phyloP scores from a whole-genome alignment of 2,113 vertebrate species.

The Natator depressus region DNA sequence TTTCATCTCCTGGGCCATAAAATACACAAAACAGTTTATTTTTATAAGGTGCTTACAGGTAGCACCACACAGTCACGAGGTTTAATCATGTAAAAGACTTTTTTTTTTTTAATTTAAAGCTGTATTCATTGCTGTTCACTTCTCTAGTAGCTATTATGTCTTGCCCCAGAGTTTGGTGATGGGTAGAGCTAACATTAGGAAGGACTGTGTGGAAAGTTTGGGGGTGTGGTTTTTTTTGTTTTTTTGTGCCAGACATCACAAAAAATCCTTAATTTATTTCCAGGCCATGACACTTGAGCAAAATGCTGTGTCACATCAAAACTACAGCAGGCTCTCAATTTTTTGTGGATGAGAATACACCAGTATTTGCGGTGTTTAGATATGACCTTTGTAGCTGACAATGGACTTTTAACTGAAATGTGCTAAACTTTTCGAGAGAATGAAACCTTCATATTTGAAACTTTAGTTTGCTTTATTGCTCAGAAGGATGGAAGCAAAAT shows the following conservation, averaged over 20 bases:
- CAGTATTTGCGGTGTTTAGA: background rate
- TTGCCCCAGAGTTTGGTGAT: background rate
- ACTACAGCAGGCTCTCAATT: background rate
- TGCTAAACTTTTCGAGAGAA: background rate
- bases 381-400: background rate
- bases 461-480: background rate
- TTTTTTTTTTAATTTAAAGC: background rate
- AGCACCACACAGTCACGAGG: background rate
- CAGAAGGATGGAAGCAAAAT: background rate
- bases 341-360: background rate
- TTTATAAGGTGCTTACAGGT: background rate
- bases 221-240: too few species aligned
- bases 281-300: background rate
- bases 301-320: background rate
- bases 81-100: background rate
- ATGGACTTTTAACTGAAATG: background rate
- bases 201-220: background rate
- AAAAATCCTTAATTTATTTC: background rate
- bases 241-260: background rate
- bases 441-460: background rate
- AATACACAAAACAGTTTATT: background rate
- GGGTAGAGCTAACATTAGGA: background rate
- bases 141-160: background rate
- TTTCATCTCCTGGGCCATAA: background rate
- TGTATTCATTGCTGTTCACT: background rate